These are phyloP conservation scores for Rosalia funebris DNA, from an alignment of 2,888 invertebrate species.

Conservation along the genomic window DNA sequence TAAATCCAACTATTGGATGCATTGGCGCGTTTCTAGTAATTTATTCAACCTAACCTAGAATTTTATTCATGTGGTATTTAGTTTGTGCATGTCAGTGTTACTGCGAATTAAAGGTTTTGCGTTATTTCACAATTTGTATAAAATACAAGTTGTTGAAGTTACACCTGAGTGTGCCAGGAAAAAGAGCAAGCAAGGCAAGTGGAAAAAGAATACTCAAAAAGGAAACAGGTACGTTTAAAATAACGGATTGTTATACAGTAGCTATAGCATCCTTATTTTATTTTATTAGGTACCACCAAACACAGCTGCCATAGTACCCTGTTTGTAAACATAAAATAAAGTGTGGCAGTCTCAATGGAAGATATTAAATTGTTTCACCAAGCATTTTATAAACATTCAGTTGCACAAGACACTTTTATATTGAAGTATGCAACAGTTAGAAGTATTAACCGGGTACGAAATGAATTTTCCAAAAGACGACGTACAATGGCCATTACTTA, in stretches of 20 bases:
- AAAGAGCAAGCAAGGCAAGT: neutral
- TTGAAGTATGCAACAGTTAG: constrained; percentile 8
- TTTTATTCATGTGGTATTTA: neutral
- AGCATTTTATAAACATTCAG: constrained; percentile 2
- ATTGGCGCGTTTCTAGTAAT: neutral
- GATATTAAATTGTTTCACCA: constrained; percentile 9
- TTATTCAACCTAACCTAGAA: neutral
- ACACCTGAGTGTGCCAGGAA: constrained; percentile 12
- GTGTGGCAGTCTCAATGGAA: constrained; percentile 3
- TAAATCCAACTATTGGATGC: neutral
- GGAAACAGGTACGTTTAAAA: neutral
- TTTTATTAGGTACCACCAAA: neutral
- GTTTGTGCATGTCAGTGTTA: neutral
- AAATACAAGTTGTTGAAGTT: constrained; percentile 9
- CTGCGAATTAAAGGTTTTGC: neutral
- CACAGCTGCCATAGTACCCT: constrained; percentile 16
- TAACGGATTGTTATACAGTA: neutral
- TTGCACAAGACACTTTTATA: constrained; percentile 10
- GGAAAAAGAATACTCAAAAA: constrained; percentile 2
- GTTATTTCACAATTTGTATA: neutral
- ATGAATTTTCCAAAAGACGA: neutral
- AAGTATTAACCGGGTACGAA: neutral
- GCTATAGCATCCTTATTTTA: neutral
- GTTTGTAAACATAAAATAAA: constrained; percentile 12
- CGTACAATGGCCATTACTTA: neutral